A percentile compares a stretch with the other conserved stretches of the same genome.
Evolutionary conservation across 2,113 vertebrate species (phyloP).

Genomic region (Arothron firmamentum): DNA sequence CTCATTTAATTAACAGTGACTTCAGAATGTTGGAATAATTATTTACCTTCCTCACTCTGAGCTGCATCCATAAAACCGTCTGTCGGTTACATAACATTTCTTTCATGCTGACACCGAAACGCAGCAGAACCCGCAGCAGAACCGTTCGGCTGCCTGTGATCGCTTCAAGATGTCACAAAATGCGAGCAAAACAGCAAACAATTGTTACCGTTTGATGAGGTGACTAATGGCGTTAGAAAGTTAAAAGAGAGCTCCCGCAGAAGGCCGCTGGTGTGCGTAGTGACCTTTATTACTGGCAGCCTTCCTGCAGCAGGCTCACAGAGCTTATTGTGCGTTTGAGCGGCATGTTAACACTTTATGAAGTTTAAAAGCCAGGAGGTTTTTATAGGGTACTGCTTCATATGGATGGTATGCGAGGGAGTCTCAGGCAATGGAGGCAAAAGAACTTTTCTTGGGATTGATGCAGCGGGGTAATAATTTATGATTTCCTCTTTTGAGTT

Average conservation of each 20-base stretch:
- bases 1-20: conserved; percentile 13
- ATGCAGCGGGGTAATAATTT: conserved; percentile 26
- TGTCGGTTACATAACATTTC: conserved; percentile 24
- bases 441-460: conserved; percentile 14
- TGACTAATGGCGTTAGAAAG: conserved; percentile 41
- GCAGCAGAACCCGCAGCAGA: conserved; percentile 21
- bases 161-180: conserved; percentile 52
- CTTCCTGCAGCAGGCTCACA: conserved; percentile 6
- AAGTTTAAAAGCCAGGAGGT: conserved; percentile 41
- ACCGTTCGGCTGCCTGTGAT: conserved; percentile 27
- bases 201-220: conserved; percentile 36
- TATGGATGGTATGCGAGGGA: conserved; percentile 34
- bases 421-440: conserved; percentile 29
- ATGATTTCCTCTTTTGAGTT: conserved; percentile 30
- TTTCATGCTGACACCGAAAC: conserved; percentile 20
- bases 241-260: conserved; percentile 25
- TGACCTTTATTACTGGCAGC: conserved; percentile 27
- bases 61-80: conserved; percentile 8
- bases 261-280: conserved; percentile 1
- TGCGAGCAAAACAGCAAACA: conserved; percentile 29
- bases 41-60: conserved; percentile 2
- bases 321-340: conserved; percentile 42
- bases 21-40: conserved; percentile 9
- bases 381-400: conserved; percentile 40
- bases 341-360: conserved; percentile 48